Conservation (phyloP, 2,888 invertebrate species). For the Lumbricus terrestris region DNA sequence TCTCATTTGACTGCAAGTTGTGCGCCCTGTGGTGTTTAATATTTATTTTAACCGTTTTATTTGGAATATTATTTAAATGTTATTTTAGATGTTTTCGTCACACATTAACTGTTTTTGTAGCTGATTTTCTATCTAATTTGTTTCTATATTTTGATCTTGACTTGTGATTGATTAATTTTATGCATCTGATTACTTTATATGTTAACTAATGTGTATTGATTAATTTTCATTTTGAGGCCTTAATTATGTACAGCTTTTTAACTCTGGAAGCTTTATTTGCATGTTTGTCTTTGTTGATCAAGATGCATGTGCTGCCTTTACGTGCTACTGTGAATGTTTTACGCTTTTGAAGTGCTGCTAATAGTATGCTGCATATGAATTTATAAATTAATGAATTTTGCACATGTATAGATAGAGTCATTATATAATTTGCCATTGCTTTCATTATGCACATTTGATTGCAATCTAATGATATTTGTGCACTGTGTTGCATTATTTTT, state of each 20-base stretch:
- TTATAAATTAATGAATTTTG: background rate
- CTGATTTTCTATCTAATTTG: background rate
- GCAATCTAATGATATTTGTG: background rate
- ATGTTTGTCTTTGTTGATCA: background rate
- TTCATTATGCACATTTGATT: background rate
- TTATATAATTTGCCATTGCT: background rate
- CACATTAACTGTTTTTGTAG: background rate
- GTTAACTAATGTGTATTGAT: background rate
- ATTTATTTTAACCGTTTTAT: no score
- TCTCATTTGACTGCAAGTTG: conserved; percentile 9
- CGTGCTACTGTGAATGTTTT: background rate
- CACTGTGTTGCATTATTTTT: background rate
- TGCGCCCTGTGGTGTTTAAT: background rate
- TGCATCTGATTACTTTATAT: background rate
- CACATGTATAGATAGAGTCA: background rate
- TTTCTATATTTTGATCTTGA: background rate
- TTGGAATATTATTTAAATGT: background rate
- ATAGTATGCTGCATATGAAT: background rate
- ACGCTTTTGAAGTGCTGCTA: background rate
- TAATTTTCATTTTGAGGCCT: background rate
- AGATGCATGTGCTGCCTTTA: background rate
- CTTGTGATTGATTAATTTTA: background rate
- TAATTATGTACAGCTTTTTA: background rate
- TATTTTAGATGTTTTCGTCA: background rate
- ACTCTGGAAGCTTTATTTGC: background rate